These are phyloP conservation scores for Epizoanthus scotinus DNA, from an alignment of 92 coral and sea anemone genomes.

Conservation along the genomic window DNA sequence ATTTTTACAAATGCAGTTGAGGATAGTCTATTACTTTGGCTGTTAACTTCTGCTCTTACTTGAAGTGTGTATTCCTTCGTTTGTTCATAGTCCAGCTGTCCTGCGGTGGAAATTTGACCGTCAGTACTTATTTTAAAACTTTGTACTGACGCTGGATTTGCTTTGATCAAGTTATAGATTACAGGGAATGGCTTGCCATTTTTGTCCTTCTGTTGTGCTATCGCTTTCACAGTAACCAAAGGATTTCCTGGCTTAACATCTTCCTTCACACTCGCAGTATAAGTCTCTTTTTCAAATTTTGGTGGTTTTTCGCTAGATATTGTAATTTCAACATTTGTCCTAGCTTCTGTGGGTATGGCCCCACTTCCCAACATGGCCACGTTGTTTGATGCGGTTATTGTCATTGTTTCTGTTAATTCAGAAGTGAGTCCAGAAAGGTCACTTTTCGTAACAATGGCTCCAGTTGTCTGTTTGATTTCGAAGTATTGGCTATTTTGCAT, in stretches of 20 bases:
- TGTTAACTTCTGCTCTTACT: conserved; percentile 72
- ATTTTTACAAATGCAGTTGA: conserved; percentile 70
- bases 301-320: conserved; percentile 67
- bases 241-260: conserved; percentile 26
- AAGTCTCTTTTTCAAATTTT: conserved; percentile 36
- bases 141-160: conserved; percentile 61
- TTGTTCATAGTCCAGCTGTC: conserved; percentile 72
- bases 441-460: conserved; percentile 45
- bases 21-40: conserved; percentile 47
- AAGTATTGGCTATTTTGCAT: conserved; percentile 47
- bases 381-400: conserved; percentile 67
- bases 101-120: conserved; percentile 72
- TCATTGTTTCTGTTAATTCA: conserved; percentile 49
- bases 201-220: conserved; percentile 25
- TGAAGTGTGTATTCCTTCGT: conserved; percentile 65
- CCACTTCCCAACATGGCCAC: conserved; percentile 58
- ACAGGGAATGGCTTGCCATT: conserved; percentile 1
- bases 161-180: conserved; percentile 73
- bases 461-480: conserved; percentile 19
- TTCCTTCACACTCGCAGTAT: conserved; percentile 55
- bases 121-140: conserved; percentile 70
- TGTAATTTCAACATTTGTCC: conserved; percentile 72
- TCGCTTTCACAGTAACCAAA: conserved; percentile 56
- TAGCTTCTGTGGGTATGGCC: conserved; percentile 43
- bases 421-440: conserved; percentile 16